Conservation (phyloP, 2,113 vertebrate genomes). For the Chamaea fasciata region DNA sequence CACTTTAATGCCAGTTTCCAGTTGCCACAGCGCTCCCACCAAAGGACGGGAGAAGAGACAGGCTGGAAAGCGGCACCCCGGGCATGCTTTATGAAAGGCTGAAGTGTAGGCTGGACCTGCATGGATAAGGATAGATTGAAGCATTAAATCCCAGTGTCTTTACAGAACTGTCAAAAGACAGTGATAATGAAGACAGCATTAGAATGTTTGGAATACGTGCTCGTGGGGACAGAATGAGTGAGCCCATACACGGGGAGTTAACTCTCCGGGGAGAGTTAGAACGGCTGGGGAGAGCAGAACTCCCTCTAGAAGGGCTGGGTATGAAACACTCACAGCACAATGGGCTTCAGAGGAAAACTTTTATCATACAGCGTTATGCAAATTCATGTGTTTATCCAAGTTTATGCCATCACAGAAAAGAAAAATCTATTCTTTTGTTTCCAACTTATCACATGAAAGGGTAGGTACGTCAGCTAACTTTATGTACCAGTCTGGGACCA, state of each 20-base stretch:
- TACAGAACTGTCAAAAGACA: background rate
- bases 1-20: background rate
- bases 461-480: background rate
- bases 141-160: background rate
- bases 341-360: background rate
- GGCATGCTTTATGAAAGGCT: background rate
- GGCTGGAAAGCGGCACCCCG: accelerated
- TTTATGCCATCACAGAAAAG: background rate
- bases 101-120: too few species aligned
- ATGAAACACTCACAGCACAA: background rate
- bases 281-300: background rate
- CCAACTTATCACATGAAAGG: background rate
- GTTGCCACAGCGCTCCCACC: background rate
- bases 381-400: background rate
- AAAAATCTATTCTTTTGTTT: background rate
- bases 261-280: background rate
- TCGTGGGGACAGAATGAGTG: accelerated
- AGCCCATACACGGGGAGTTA: accelerated
- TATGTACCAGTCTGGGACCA: background rate
- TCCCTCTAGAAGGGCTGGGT: background rate
- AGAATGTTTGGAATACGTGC: background rate
- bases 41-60: background rate
- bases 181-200: accelerated
- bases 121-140: background rate
- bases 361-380: background rate